Evolutionary conservation across 2,797 vertebrate genomes (phyloP), one percentile per base, ranked within the genome.

Genomic region (Peromyscus melanophrys): DNA sequence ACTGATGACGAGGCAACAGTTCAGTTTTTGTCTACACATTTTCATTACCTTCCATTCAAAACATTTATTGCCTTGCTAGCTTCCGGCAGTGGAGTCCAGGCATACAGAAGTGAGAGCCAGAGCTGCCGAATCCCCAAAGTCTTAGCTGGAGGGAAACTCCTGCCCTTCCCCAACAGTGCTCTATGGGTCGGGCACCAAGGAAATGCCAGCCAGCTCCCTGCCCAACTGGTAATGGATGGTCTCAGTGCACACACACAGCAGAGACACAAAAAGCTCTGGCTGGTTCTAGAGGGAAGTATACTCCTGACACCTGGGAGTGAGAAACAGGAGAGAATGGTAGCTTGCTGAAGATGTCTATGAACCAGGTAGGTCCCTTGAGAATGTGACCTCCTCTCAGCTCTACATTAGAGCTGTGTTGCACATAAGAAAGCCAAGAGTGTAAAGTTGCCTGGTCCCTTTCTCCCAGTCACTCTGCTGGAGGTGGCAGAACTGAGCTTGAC

Each of bases 21-120:
- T 98, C 96, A 93, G 29, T 57, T 88, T 97, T 57, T n/a, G n/a
- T n/a, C 55, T 63, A 61, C 46, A 43, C 43, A 96, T 75, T 95
- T 97, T 97, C 81, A 97, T 95, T 85, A 89, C 82, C 73, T 95
- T 94, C 80, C 92, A 55, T 92, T 94, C 71, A 92, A 96, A 96
- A 88, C 61, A 78, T 83, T 91, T 97, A 95, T 89, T 76, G 69
- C 89, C 89, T 87, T 90, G 31, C 69, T 83, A 27, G 78, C 88
- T 97, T 97, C 96, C 29, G 19, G 92, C 93, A 94, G 67, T 43
- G 52, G 84, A 34, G 90, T 29, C 43, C 55, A 81, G 90, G 17
- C 82, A 76, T 29, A 76, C 61, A 93, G 82, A 84, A 16, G 31
- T 7, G 37, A 88, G 46, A 46, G 86, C 76, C 3, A 52, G 65